Conservation (phyloP, 2,888 invertebrate genomes). For the Mylabris sibirica region DNA sequence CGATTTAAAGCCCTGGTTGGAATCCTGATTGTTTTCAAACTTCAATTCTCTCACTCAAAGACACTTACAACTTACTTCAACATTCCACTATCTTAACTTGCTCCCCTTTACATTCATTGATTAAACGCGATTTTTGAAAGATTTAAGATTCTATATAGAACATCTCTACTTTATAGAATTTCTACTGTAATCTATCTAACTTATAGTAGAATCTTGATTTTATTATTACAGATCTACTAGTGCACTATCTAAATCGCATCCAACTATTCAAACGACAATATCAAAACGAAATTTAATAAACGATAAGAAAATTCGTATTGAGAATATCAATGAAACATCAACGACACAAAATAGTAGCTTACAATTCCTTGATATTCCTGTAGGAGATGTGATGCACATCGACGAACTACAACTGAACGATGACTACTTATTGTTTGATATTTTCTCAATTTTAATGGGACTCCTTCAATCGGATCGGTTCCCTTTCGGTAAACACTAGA, state of each 20-base stretch:
- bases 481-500: constrained; percentile 67
- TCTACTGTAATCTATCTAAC: not conserved
- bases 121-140: no score
- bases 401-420: constrained; percentile 66
- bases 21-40: no score
- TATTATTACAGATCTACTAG: not conserved
- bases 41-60: not conserved
- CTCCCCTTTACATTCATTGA: no score
- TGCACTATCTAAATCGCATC: not conserved
- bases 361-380: constrained; percentile 56
- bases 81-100: no score
- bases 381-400: constrained; percentile 59
- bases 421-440: constrained; percentile 69
- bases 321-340: constrained; percentile 39
- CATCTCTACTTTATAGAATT: not conserved
- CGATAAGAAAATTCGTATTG: constrained; percentile 39
- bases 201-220: not conserved
- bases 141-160: no score
- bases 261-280: not conserved
- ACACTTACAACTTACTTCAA: no score
- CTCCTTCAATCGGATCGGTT: constrained; percentile 71
- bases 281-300: constrained; percentile 3
- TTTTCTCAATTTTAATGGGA: constrained; percentile 69
- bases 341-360: constrained; percentile 37
- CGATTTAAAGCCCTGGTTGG: no score